Percentiles rank a stretch among this genome's conserved stretches.
Evolutionary conservation across 2,113 vertebrate species (phyloP).

Genomic region (Chaetura pelagica): DNA sequence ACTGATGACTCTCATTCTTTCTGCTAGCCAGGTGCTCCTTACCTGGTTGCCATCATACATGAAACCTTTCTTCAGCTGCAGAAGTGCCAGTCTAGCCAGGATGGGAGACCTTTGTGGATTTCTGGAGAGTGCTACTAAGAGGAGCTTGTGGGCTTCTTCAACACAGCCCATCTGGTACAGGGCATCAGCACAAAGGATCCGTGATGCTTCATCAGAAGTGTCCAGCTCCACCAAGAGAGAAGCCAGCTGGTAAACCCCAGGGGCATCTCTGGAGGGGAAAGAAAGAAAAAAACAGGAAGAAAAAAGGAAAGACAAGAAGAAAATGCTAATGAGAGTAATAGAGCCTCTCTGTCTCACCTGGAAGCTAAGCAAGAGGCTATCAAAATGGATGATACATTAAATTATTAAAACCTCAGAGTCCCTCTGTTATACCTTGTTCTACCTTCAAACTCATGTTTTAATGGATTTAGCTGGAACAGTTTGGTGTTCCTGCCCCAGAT

Average conservation of each 20-base stretch:
- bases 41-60: constrained; percentile 91
- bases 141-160: constrained; percentile 86
- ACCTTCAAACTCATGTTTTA: background rate
- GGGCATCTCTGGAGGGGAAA: constrained; percentile 74
- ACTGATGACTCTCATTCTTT: background rate
- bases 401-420: background rate
- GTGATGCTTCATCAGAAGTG: constrained; percentile 72
- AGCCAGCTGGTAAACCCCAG: constrained; percentile 87
- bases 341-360: background rate
- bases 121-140: constrained; percentile 76
- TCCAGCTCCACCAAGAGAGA: constrained; percentile 87
- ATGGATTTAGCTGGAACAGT: background rate
- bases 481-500: background rate
- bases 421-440: background rate
- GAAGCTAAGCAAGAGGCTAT: background rate
- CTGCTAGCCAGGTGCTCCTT: background rate
- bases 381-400: background rate
- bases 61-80: constrained; percentile 90
- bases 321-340: background rate
- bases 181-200: constrained; percentile 87
- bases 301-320: background rate
- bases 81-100: constrained; percentile 85
- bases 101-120: constrained; percentile 79
- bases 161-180: constrained; percentile 85
- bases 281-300: background rate